These are phyloP conservation scores for Drosophila anceps DNA, from an alignment of 2,888 invertebrate genomes.

Conservation along the genomic window DNA sequence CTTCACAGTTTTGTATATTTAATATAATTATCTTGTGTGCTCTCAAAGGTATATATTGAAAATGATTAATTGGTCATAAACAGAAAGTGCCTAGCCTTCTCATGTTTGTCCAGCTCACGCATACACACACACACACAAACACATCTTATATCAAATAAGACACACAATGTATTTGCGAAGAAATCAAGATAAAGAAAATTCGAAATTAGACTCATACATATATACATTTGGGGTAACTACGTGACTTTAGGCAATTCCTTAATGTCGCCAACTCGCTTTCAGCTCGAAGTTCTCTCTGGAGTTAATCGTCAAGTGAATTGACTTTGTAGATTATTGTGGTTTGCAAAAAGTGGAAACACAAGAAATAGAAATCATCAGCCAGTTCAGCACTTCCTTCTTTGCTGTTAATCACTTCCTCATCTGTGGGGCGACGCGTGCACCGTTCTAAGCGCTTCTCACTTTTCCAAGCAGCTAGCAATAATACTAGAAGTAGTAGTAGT, in stretches of 20 bases:
- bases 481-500: slow-evolving; percentile 12
- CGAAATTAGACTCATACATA: background rate
- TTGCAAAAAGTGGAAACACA: slow-evolving; percentile 69
- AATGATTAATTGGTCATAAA: slow-evolving; percentile 44
- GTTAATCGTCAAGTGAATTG: slow-evolving; percentile 21
- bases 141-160: slow-evolving; percentile 32
- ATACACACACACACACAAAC: slow-evolving; percentile 8
- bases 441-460: slow-evolving; percentile 79
- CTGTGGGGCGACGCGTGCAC: slow-evolving; percentile 73
- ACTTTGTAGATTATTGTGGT: slow-evolving; percentile 9
- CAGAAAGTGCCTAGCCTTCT: slow-evolving; percentile 5
- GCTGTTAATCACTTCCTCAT: slow-evolving; percentile 80
- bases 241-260: slow-evolving; percentile 31
- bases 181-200: slow-evolving; percentile 57
- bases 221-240: slow-evolving; percentile 20
- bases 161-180: slow-evolving; percentile 64
- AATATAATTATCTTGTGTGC: slow-evolving; percentile 18
- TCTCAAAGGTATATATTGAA: slow-evolving; percentile 13
- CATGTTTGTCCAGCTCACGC: slow-evolving; percentile 43
- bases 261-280: slow-evolving; percentile 29
- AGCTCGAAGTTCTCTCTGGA: background rate
- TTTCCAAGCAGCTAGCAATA: slow-evolving; percentile 55
- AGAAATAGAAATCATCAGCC: slow-evolving; percentile 70
- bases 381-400: slow-evolving; percentile 79
- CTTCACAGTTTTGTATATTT: no score